These are phyloP conservation scores for Mormyrops boulengeri DNA, from an alignment of 2,797 vertebrate genomes.

Conservation along the genomic window DNA sequence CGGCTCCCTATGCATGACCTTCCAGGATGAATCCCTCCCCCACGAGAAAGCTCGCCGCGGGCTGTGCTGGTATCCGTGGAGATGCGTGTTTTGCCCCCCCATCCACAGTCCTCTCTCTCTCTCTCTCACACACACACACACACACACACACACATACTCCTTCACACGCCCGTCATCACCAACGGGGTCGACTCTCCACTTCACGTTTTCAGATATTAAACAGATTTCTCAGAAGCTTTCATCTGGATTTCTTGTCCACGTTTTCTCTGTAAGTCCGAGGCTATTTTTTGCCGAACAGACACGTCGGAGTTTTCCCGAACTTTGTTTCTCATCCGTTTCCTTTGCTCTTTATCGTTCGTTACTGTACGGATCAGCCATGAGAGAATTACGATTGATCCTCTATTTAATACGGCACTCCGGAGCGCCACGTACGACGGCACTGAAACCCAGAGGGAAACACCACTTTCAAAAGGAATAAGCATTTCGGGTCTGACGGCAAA, in stretches of 20 bases:
- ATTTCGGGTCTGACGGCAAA: neutral
- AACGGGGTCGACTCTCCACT: neutral
- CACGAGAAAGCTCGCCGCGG: conserved; percentile 50
- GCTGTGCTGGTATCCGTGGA: conserved; percentile 11
- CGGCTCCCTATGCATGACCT: conserved; percentile 73
- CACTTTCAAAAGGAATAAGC: neutral
- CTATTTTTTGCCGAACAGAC: neutral
- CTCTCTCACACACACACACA: neutral
- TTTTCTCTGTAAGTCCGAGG: neutral
- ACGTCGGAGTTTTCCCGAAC: neutral
- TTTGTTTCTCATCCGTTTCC: neutral
- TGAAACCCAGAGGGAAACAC: neutral
- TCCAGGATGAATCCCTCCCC: conserved; percentile 60
- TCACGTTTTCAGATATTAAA: neutral
- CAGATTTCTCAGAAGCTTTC: neutral
- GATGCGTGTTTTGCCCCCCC: conserved; percentile 53
- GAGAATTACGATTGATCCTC: neutral
- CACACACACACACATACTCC: neutral
- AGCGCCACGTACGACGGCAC: neutral
- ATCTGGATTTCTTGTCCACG: neutral
- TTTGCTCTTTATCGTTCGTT: neutral
- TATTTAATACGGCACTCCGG: neutral
- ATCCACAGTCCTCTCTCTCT: conserved; percentile 29
- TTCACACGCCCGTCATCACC: neutral
- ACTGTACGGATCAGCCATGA: neutral